Base-by-base conservation (phyloP, 2,797 vertebrate genomes). In the Leptoclinus maculatus region DNA sequence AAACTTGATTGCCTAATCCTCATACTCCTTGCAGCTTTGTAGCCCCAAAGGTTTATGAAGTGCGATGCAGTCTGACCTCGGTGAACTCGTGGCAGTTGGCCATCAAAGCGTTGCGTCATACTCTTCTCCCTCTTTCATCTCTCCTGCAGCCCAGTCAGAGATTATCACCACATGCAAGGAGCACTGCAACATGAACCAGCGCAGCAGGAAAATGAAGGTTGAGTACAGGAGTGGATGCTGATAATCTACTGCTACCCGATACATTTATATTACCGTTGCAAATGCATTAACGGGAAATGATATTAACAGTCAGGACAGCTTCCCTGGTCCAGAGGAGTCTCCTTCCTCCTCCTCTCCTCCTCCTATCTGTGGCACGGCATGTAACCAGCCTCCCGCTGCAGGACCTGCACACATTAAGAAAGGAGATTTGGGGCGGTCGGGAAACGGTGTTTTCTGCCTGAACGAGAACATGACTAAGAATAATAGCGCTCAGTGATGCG, bases 391-490 rank as follows among this genome's bases (percentile, higher is more conserved):
- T 74, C 73, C 62, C 69, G 71, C 73, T 65, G 34, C 54, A 66
- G 70, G 72, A 71, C 71, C 69, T 16, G 59, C 70, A 77, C 75
- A 38, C 51, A 39, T 27, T 29, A 59, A 73, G 80, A 66, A 83
- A 58, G 70, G 41, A 70, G 71, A 68, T 70, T 74, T 17, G 57
- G n/a, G 60, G 41, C 32, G 9, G 25, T 66, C 2, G 6, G 27
- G 77, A 81, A 58, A 53, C 21, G 9, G 9, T 60, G 64, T 80
- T 88, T 87, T 86, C 75, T 41, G 78, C 78, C 75, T 84, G 82
- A 76, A 81, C 74, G 69, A 85, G 83, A 91, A 92, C 82, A 87
- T 83, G 91, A 93, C 88, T 87, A 88, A 93, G 93, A 93, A 91
- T 93, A 93, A 92, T 93, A 87, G 86, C n/a, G 73, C 79, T 78